Evolutionary conservation across 2,797 vertebrate species (phyloP).

Genomic region (Siniperca undulata): DNA sequence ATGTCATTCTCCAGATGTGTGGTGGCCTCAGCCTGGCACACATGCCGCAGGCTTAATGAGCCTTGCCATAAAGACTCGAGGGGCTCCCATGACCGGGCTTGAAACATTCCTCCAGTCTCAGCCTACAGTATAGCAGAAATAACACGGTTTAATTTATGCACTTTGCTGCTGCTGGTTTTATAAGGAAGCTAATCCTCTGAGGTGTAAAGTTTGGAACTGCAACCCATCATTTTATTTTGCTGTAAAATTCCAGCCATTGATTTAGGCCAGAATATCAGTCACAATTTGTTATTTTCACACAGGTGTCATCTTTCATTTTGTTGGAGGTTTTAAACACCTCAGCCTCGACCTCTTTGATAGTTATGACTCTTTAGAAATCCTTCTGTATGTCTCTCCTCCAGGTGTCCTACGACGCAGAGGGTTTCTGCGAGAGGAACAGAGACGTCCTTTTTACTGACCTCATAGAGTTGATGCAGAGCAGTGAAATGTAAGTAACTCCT

Average conservation of each 20-base stretch:
- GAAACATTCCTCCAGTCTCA: conserved; percentile 63
- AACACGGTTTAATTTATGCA: conserved; percentile 44
- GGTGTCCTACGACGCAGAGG: conserved; percentile 98
- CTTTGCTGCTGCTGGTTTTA: conserved; percentile 55
- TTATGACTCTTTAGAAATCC: conserved; percentile 13
- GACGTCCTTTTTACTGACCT: conserved; percentile 98
- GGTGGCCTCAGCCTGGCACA: conserved; percentile 70
- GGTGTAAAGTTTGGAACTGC: conserved; percentile 42
- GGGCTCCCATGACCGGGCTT: conserved; percentile 62
- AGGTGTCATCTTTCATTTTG: conserved; percentile 46
- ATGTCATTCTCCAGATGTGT: conserved; percentile 79
- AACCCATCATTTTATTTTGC: conserved; percentile 49
- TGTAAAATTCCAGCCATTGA: conserved; percentile 43
- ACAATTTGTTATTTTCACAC: conserved; percentile 31
- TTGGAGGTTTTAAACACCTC: conserved; percentile 31
- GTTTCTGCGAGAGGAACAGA: conserved; percentile 98
- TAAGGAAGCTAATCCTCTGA: conserved; percentile 51
- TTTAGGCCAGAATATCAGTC: conserved; percentile 30
- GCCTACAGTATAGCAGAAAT: conserved; percentile 47
- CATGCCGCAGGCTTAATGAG: conserved; percentile 80
- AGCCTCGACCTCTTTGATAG: conserved; percentile 17
- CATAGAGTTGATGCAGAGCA: conserved; percentile 99
- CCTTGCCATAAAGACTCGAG: conserved; percentile 66
- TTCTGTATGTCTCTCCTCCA: conserved; percentile 69
- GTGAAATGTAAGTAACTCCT: conserved; percentile 91